These are phyloP conservation scores for Pseudorectes ferrugineus DNA, from an alignment of 2,113 vertebrate species.

Conservation along the genomic window DNA sequence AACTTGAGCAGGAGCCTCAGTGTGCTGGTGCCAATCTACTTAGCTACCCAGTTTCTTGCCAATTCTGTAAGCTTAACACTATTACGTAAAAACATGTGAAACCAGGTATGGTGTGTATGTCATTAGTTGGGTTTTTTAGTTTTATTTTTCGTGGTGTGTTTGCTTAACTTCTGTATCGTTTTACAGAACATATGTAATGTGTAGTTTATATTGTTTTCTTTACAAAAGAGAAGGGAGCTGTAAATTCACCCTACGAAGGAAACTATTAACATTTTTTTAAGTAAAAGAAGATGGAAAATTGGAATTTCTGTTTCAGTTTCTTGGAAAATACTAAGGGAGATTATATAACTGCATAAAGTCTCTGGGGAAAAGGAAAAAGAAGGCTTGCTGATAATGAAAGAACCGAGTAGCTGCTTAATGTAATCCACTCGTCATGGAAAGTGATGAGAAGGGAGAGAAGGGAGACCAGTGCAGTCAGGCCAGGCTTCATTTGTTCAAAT, in stretches of 20 bases:
- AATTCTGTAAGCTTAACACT: not conserved
- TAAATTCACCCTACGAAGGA: not conserved
- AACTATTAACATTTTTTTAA: not conserved
- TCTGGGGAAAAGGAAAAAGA: not conserved
- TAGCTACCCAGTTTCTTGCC: not conserved
- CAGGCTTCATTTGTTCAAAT: not conserved
- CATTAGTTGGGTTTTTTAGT: not conserved
- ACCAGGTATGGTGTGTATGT: not conserved
- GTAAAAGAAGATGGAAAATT: not conserved
- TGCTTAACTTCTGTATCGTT: not conserved
- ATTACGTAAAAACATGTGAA: not conserved
- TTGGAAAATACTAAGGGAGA: not conserved
- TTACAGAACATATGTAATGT: not conserved
- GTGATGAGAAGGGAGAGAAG: not conserved
- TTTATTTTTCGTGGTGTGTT: not conserved
- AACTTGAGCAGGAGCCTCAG: not conserved
- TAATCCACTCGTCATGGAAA: not conserved
- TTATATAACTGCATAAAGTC: slow-evolving; percentile 29
- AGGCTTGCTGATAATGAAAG: not conserved
- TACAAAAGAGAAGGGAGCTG: not conserved
- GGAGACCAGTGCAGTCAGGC: fast-evolving
- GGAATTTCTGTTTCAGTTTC: not conserved
- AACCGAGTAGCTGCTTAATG: not conserved
- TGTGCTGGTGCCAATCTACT: not conserved
- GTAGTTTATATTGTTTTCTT: not conserved